phyloP scores from a whole-genome alignment of 2,888 invertebrate genomes.

The Andrena hattorfiana region DNA sequence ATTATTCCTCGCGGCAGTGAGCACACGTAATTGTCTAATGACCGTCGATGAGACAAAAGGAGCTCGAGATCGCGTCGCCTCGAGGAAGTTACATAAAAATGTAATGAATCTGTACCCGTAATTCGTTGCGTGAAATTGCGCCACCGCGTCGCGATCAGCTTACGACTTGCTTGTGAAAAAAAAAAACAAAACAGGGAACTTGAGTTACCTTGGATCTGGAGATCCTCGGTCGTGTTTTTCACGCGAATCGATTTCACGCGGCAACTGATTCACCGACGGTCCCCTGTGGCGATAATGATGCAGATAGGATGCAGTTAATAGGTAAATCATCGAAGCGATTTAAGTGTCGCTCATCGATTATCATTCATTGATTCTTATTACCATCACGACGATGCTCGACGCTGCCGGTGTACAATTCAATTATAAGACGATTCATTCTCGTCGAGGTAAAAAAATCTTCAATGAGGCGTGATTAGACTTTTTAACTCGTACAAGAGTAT shows the following conservation, averaged over 20 bases:
- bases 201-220: background rate
- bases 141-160: background rate
- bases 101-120: background rate
- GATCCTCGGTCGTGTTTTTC: background rate
- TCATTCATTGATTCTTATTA: constrained; percentile 19
- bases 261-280: background rate
- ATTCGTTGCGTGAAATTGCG: constrained; percentile 29
- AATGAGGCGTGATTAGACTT: background rate
- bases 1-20: background rate
- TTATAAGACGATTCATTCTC: background rate
- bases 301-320: constrained; percentile 9
- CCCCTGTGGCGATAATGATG: background rate
- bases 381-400: background rate
- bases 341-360: background rate
- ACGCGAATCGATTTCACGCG: constrained; percentile 7
- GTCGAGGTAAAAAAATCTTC: background rate
- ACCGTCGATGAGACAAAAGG: background rate
- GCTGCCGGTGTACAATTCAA: background rate
- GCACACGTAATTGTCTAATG: background rate
- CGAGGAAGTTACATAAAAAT: constrained; percentile 55
- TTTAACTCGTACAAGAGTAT: no score
- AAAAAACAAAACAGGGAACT: background rate
- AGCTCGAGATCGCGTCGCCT: background rate
- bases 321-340: constrained; percentile 29
- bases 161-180: background rate